These are phyloP conservation scores for Cantharis flavilabris DNA, from an alignment of 2,888 invertebrate genomes.

Conservation along the genomic window DNA sequence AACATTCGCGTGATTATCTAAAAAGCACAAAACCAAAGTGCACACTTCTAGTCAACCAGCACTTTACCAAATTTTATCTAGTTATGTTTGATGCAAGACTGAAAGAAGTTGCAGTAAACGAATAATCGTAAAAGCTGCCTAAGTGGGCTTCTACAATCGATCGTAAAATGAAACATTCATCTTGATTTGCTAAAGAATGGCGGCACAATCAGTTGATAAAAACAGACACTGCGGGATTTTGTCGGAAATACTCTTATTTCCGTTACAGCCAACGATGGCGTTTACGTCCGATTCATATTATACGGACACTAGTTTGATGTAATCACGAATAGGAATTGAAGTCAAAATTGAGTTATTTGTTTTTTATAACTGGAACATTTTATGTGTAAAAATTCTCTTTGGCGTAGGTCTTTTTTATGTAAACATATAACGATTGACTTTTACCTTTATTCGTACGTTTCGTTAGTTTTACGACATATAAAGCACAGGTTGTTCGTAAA, in stretches of 20 bases:
- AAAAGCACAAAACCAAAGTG: neutral
- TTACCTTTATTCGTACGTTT: neutral
- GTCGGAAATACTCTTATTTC: conserved; percentile 44
- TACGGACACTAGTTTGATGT: conserved; percentile 41
- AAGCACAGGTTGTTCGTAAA: neutral
- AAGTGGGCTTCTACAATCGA: conserved; percentile 36
- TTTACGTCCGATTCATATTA: conserved; percentile 46
- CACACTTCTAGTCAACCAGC: conserved; percentile 5
- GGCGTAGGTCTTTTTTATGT: neutral
- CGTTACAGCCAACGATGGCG: conserved; percentile 44
- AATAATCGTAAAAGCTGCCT: conserved; percentile 41
- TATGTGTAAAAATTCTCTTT: neutral
- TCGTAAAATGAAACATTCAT: conserved; percentile 42
- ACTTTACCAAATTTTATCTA: conserved; percentile 37
- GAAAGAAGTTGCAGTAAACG: conserved; percentile 38
- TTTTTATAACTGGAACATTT: neutral
- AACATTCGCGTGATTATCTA: neutral
- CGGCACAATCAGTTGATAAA: conserved; percentile 44
- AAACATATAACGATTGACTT: neutral
- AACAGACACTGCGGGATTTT: conserved; percentile 42
- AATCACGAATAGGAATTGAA: conserved; percentile 35
- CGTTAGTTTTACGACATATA: neutral
- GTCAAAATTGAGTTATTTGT: conserved; percentile 25
- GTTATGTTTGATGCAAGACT: conserved; percentile 32
- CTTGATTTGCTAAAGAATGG: conserved; percentile 44